Percentiles rank a stretch among this genome's conserved stretches.
These are phyloP conservation scores for Psylliodes chrysocephalus DNA, from an alignment of 2,888 invertebrate genomes.

Conservation along the genomic window DNA sequence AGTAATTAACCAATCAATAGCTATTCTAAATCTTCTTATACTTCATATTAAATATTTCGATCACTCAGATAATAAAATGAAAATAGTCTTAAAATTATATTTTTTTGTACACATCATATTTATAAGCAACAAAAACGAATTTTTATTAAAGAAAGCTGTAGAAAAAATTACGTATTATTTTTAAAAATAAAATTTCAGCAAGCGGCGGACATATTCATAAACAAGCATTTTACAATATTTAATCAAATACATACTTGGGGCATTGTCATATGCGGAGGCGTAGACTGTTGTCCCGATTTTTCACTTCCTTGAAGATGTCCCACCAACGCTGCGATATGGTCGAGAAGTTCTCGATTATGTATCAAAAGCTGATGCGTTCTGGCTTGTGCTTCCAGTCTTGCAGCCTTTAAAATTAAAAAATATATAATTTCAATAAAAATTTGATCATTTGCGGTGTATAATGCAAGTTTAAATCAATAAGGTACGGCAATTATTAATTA, in stretches of 20 bases:
- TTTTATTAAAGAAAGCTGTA: too few species aligned
- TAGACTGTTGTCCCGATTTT: conserved; percentile 65
- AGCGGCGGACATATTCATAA: conserved; percentile 3
- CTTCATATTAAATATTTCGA: too few species aligned
- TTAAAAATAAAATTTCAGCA: conserved; percentile 11
- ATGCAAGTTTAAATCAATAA: too few species aligned
- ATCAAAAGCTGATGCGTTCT: conserved; percentile 93
- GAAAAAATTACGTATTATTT: too few species aligned
- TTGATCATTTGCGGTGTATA: too few species aligned
- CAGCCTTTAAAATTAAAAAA: conserved; percentile 53
- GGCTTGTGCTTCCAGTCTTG: conserved; percentile 70
- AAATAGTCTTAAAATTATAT: too few species aligned
- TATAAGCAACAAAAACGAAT: too few species aligned
- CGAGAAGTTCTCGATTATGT: conserved; percentile 94
- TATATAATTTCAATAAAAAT: conserved; percentile 13
- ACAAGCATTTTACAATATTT: neutral
- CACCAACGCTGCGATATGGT: conserved; percentile 93
- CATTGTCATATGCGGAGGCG: conserved; percentile 71
- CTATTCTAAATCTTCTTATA: too few species aligned
- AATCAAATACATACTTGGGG: conserved; percentile 71
- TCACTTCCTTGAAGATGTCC: conserved; percentile 90
- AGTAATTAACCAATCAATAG: too few species aligned
- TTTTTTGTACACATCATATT: too few species aligned
- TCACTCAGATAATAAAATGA: too few species aligned
- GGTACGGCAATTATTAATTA: too few species aligned